These are phyloP conservation scores for Python bivittatus DNA, from an alignment of 2,113 vertebrate species.

Conservation along the genomic window DNA sequence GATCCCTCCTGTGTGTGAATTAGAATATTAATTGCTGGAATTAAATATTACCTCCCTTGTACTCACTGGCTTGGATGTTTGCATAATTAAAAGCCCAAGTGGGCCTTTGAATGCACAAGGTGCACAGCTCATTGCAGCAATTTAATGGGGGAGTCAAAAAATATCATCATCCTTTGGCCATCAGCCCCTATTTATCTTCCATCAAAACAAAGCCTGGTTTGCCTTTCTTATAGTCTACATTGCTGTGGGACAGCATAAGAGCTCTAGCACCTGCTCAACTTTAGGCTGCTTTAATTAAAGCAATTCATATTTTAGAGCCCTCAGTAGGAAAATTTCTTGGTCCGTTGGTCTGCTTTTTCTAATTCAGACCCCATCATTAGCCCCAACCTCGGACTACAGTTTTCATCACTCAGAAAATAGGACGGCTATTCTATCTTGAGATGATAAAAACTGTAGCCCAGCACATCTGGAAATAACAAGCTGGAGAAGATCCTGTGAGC, in stretches of 20 bases:
- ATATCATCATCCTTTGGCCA: background rate
- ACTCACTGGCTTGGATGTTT: background rate
- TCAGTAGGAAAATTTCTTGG: background rate
- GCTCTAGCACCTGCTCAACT: background rate
- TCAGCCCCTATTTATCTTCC: background rate
- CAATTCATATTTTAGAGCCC: background rate
- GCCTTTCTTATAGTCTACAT: background rate
- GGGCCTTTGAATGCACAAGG: background rate
- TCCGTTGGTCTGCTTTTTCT: background rate
- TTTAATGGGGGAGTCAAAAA: background rate
- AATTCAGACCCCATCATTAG: background rate
- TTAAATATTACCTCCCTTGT: background rate
- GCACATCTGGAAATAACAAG: background rate
- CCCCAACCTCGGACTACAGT: background rate
- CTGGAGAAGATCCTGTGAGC: background rate
- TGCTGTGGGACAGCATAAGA: background rate
- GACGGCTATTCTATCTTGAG: background rate
- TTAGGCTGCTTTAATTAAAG: background rate
- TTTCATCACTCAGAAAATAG: background rate
- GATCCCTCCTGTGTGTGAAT: background rate
- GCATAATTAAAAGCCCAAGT: background rate
- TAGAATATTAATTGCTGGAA: background rate
- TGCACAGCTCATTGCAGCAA: background rate
- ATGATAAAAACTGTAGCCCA: background rate
- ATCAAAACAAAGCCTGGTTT: background rate